Evolutionary conservation across 1,140 invertebrate genomes (phyloP).

Genomic region (Micrasema longulum): DNA sequence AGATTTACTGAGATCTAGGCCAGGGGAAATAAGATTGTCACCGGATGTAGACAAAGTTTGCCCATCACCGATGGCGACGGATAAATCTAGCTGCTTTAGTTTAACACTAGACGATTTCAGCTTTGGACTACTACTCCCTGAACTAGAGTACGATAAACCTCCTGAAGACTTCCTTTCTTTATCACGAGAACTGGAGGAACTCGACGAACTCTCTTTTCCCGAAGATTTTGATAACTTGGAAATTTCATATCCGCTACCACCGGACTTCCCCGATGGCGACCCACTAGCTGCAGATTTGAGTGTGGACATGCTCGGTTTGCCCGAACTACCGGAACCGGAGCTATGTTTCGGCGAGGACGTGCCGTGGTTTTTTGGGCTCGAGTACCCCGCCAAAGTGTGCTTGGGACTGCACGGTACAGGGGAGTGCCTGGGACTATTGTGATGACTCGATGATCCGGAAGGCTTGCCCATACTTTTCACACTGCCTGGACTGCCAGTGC

Average conservation of each 20-base stretch:
- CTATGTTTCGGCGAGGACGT: conserved; percentile 82
- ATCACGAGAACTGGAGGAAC: conserved; percentile 62
- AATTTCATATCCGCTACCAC: conserved; percentile 63
- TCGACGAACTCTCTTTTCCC: conserved; percentile 65
- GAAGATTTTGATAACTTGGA: conserved; percentile 62
- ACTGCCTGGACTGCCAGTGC: conserved; percentile 72
- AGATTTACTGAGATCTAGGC: conserved; percentile 68
- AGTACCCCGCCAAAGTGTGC: conserved; percentile 72
- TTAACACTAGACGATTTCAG: conserved; percentile 75
- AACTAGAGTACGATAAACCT: conserved; percentile 66
- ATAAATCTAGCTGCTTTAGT: conserved; percentile 75
- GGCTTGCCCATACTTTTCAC: conserved; percentile 69
- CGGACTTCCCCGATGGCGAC: conserved; percentile 65
- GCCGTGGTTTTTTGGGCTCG: conserved; percentile 76
- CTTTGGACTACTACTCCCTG: conserved; percentile 73
- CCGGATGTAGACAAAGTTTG: conserved; percentile 57
- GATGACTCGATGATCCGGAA: conserved; percentile 70
- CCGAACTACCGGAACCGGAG: conserved; percentile 74
- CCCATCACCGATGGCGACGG: conserved; percentile 62
- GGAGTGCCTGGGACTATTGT: conserved; percentile 79
- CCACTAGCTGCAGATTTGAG: conserved; percentile 82
- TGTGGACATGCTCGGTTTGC: conserved; percentile 90
- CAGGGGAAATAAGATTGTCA: conserved; percentile 70
- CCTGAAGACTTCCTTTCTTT: conserved; percentile 71
- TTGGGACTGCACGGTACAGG: conserved; percentile 83